phyloP scores from a whole-genome alignment of 2,113 vertebrate genomes.

The Microcebus griseorufus region DNA sequence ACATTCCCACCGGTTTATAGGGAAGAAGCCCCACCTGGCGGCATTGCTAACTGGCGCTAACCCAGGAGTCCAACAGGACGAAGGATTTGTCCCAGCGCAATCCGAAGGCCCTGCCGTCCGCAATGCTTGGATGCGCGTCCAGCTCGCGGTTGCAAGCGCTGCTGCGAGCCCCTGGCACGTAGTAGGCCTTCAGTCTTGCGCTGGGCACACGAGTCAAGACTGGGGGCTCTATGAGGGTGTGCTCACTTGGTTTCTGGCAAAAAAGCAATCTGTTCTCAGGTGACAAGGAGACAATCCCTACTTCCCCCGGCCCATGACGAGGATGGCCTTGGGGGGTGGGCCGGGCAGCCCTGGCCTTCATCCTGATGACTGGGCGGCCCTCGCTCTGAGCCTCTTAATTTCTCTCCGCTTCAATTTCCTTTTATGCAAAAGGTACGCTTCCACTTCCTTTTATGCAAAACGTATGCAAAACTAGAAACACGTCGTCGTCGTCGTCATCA shows the following conservation, averaged over 20 bases:
- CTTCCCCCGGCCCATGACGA: background rate
- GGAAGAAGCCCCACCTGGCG: constrained; percentile 68
- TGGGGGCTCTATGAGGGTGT: background rate
- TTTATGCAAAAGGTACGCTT: constrained; percentile 70
- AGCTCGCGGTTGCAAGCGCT: background rate
- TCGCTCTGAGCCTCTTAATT: background rate
- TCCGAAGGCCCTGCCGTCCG: background rate
- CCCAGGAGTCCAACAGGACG: constrained; percentile 50
- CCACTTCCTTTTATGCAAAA: constrained; percentile 26
- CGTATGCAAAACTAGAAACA: constrained; percentile 46
- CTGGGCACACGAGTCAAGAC: background rate
- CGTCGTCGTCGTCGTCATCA: background rate
- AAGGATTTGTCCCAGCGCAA: constrained; percentile 33
- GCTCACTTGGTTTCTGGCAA: background rate
- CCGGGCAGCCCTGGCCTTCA: background rate
- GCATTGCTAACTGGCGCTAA: constrained; percentile 45
- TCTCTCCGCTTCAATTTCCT: constrained; percentile 49
- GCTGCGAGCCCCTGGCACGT: accelerated
- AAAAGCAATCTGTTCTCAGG: background rate
- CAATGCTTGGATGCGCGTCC: background rate
- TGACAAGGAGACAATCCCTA: background rate
- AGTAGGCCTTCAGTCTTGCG: background rate
- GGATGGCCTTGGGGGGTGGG: background rate
- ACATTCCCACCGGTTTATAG: constrained; percentile 75
- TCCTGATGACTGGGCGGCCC: background rate